A percentile compares a stretch with the other conserved stretches of the same genome.
These are phyloP conservation scores for Pegea sp. DNA, from an alignment of 23 tunicate genomes.

Conservation along the genomic window DNA sequence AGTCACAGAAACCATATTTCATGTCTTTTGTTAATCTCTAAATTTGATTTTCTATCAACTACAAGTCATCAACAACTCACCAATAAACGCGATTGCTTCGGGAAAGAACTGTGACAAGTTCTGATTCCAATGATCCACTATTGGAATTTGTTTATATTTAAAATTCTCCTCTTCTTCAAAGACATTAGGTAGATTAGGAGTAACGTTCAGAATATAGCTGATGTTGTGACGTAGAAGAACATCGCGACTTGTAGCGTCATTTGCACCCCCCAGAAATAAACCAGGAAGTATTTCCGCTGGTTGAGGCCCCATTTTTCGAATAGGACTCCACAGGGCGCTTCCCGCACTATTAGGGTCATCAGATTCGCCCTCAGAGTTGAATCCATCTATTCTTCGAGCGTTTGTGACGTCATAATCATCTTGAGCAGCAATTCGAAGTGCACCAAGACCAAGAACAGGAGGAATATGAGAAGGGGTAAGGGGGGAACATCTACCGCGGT, in stretches of 20 bases:
- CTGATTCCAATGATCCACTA: slow-evolving; percentile 95
- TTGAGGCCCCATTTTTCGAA: slow-evolving; percentile 17
- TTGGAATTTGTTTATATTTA: slow-evolving; percentile 86
- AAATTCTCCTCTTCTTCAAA: slow-evolving; percentile 44
- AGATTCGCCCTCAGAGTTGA: slow-evolving; percentile 78
- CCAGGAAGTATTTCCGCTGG: slow-evolving; percentile 82
- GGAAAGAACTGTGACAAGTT: slow-evolving; percentile 93
- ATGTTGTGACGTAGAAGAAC: slow-evolving; percentile 35
- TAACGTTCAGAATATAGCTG: slow-evolving; percentile 78
- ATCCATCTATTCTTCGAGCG: slow-evolving; percentile 17
- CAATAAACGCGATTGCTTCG: slow-evolving; percentile 78
- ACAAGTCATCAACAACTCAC: too few species aligned
- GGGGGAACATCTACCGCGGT: slow-evolving; percentile 1
- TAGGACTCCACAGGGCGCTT: slow-evolving; percentile 6
- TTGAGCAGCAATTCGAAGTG: slow-evolving; percentile 15
- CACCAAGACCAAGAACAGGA: slow-evolving; percentile 30
- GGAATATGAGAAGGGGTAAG: neutral
- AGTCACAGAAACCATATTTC: too few species aligned
- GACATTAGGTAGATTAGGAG: slow-evolving; percentile 86
- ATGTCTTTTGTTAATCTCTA: too few species aligned
- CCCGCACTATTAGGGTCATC: slow-evolving; percentile 37
- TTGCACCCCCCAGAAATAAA: slow-evolving; percentile 76
- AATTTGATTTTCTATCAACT: too few species aligned
- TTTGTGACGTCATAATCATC: slow-evolving; percentile 11
- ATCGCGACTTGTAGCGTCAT: slow-evolving; percentile 71